Percentiles rank a stretch among this genome's conserved stretches.
phyloP scores from a whole-genome alignment of 2,888 invertebrate species.

The Piscicola geometra region DNA sequence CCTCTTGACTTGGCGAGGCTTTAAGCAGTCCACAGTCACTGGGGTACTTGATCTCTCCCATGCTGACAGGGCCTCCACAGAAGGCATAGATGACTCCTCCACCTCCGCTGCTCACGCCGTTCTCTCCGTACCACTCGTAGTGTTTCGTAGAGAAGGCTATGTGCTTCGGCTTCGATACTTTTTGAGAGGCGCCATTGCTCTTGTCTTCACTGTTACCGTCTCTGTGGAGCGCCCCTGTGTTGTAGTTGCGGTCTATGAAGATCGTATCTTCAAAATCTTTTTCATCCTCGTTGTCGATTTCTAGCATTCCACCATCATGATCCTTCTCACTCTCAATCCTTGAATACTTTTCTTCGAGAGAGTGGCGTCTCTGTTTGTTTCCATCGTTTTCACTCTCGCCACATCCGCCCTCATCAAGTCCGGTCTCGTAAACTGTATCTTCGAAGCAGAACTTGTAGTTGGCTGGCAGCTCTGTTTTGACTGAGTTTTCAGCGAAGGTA shows the following conservation, averaged over 20 bases:
- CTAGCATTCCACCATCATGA: background rate
- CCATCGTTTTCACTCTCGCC: no score
- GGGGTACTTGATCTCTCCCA: background rate
- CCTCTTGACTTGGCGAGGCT: background rate
- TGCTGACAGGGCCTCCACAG: background rate
- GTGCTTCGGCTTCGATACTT: background rate
- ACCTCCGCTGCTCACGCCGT: constrained; percentile 6
- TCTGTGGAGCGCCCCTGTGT: background rate
- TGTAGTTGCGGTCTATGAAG: background rate
- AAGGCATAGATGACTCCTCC: constrained; percentile 6
- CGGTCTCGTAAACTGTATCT: background rate
- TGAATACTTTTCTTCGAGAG: background rate
- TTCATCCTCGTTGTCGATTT: background rate
- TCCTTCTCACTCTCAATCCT: background rate
- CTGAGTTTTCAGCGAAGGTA: background rate
- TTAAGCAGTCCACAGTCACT: background rate
- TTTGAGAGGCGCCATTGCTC: background rate
- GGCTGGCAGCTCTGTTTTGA: background rate
- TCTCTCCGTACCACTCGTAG: constrained; percentile 7
- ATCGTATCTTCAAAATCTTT: background rate
- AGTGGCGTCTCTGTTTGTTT: no score
- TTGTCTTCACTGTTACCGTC: background rate
- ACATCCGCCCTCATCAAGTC: background rate
- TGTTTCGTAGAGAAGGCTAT: constrained; percentile 9
- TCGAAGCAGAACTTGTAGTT: background rate